Evolutionary conservation across 2,888 invertebrate species (phyloP), one percentile per base, ranked within the genome.

Genomic region (Boloria euphrosyne): DNA sequence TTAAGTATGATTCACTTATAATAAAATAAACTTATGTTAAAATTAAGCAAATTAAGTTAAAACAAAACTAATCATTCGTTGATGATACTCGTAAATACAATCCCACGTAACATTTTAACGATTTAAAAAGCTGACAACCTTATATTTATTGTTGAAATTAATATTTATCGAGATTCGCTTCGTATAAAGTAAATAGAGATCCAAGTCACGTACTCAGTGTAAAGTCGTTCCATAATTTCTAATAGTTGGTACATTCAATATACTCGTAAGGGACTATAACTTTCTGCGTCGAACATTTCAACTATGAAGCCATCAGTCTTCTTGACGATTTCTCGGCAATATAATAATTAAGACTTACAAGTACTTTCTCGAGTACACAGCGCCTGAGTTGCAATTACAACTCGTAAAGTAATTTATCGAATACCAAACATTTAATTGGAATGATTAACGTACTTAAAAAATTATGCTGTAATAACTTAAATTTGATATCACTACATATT

Each of bases 311-410:
- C 18, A 65, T 65, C 65, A 58, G 46, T 59, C 38, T 58, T 47
- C 27, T 65, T 63, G 67, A 64, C 66, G 62, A 66, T 68, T 72
- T 72, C 72, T 71, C 63, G 53, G 66, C 68, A 66, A 62, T 31
- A 66, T 70, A 68, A 72, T 74, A 68, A 72, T 74, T 70, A 71
- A 71, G 69, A 72, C 71, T 72, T 69, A 70, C 69, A 71, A 65
- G 64, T 71, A 72, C 71, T 73, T 74, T 74, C 70, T 73, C 71
- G 80, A 38, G 31, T 81, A 78, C 82, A 84, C 73, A 81, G 79
- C 81, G 78, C 78, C 80, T 80, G 67, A 66, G 66, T 61, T 61
- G 77, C 75, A 81, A 83, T 85, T 84, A 84, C 72, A 31, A 72
- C 61, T 71, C 54, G 73, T 75, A 75, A 79, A 79, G 73, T 74